Base-by-base conservation (phyloP, 2,797 vertebrate genomes). In the Sciaenops ocellatus region DNA sequence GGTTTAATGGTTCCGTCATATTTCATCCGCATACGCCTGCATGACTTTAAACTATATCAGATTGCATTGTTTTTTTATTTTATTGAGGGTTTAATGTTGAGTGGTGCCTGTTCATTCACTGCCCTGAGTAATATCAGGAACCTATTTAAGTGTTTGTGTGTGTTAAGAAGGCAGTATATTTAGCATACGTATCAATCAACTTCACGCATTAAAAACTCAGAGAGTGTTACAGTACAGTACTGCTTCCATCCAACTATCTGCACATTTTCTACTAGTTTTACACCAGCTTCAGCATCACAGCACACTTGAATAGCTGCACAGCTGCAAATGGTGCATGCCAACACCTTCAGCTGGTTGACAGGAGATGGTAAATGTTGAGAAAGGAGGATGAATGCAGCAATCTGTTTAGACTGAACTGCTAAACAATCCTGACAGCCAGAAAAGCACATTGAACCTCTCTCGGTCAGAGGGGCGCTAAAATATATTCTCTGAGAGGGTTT, bases 381-480 rank as follows among this genome's bases (percentile, higher is more conserved):
- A 56, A 75, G 56, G 30, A 59, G 67, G 42, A 69, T 59, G 67
- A 79, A 69, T 60, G 10, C 54, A 44, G 78, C 69, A 26, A 77
- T 78, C 60, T 69, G 22, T 86, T 88, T 69, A 75, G 62, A 60
- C 67, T 68, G 56, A 87, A 68, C 66, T 48, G 56, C 69, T 84
- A 81, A 90, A 81, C 72, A 75, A 63, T 52, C 50, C 30, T 17
- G 82, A 82, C 86, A 85, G 73, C 70, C 55, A 68, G 60, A 81
- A 75, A 87, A 85, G 76, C 52, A 70, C 66, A 59, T 26, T 64
- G 47, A 86, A 57, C 52, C 30, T 47, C 55, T 69, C 34, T 59
- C 51, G 67, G 82, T 62, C 57, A 46, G 72, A 46, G 54, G 63
- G 66, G 44, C 63, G 52, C 28, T 4, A 1, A 64, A 79, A 68